Evolutionary conservation across 2,113 vertebrate species (phyloP).

Genomic region (Eira barbara): DNA sequence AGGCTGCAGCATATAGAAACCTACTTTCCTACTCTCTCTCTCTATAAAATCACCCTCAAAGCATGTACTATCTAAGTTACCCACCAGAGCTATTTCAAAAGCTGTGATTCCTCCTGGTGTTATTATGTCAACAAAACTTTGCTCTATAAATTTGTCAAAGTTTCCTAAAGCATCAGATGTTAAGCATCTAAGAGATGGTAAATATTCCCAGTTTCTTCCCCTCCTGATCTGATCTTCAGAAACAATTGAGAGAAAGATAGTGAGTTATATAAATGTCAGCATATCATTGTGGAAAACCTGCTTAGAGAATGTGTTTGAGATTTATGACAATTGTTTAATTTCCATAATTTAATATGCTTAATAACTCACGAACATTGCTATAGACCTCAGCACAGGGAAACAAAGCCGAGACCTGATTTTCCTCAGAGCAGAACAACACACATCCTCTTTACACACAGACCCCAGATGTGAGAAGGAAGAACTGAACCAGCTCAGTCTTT

Average conservation of each 20-base stretch:
- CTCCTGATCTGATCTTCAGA: not conserved
- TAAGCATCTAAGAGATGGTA: not conserved
- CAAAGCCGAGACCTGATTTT: not conserved
- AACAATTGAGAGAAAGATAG: not conserved
- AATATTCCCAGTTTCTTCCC: not conserved
- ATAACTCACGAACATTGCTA: too few relatives aligned
- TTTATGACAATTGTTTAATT: not conserved
- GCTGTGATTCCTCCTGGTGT: not conserved
- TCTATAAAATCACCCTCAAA: not conserved
- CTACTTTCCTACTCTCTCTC: not conserved
- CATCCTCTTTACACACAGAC: not conserved
- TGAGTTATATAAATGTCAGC: not conserved
- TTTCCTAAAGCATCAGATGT: not conserved
- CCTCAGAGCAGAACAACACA: not conserved
- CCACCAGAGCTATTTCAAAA: not conserved
- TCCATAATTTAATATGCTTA: not conserved
- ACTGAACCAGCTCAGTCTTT: not conserved
- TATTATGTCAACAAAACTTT: not conserved
- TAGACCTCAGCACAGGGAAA: not conserved
- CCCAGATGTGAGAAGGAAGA: not conserved
- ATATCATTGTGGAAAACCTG: not conserved
- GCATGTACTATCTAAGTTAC: not conserved
- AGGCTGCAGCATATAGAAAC: not conserved
- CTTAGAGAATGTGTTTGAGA: not conserved
- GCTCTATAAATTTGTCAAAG: not conserved